Conservation (phyloP, 1,140 invertebrate species). For the Drusus annulatus region DNA sequence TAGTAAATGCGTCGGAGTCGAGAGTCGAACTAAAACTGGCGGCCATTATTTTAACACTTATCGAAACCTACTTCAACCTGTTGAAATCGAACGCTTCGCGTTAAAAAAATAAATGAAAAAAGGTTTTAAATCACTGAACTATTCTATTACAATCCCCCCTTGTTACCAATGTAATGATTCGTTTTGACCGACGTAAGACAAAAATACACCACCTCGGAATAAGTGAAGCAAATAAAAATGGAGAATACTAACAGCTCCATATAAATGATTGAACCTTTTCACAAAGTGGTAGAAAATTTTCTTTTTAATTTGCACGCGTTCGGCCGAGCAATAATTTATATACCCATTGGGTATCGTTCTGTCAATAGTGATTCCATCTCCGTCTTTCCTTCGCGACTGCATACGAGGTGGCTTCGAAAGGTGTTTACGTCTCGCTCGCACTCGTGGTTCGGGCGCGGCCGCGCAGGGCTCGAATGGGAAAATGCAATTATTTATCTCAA, state of each 20-base stretch:
- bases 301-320: not conserved
- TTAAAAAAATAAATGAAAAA: too few species aligned
- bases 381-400: conserved; percentile 14
- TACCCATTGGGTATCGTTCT: conserved; percentile 36
- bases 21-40: too few species aligned
- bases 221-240: not conserved
- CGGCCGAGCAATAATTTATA: conserved; percentile 35
- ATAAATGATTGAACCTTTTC: not conserved
- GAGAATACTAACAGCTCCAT: not conserved
- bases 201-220: not conserved
- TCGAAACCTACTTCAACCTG: too few species aligned
- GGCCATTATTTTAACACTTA: too few species aligned
- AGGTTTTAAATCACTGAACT: not conserved
- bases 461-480: conserved; percentile 21
- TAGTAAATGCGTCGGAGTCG: too few species aligned
- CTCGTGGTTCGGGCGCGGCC: conserved; percentile 24
- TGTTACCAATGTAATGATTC: conserved; percentile 22
- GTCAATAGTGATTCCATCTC: conserved; percentile 35
- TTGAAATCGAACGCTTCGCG: too few species aligned
- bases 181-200: not conserved
- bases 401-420: not conserved
- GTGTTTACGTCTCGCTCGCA: conserved; percentile 26
- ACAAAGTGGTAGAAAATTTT: not conserved
- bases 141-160: conserved; percentile 34
- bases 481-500: not conserved